A percentile compares a stretch with the other conserved stretches of the same genome.
These are phyloP conservation scores for Cyanistes caeruleus DNA, from an alignment of 2,113 vertebrate genomes.

Conservation along the genomic window DNA sequence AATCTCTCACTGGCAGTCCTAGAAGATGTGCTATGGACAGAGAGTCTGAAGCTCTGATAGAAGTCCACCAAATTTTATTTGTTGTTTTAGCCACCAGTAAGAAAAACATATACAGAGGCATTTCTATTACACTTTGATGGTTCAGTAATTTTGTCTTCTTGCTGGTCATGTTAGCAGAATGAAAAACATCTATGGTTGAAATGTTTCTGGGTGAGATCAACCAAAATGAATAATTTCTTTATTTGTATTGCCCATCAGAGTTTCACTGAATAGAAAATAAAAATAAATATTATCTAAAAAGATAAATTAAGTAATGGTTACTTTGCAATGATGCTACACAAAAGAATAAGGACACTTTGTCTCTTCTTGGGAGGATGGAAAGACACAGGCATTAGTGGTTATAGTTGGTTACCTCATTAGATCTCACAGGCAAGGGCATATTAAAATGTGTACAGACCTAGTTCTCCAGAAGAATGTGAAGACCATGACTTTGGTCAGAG, in stretches of 20 bases:
- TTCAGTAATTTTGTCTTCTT: not conserved
- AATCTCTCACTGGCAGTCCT: not conserved
- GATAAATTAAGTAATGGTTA: not conserved
- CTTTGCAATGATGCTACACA: not conserved
- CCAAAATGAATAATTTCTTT: not conserved
- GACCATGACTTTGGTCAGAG: not conserved
- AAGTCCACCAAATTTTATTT: not conserved
- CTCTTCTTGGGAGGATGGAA: not conserved
- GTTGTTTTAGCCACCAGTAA: not conserved
- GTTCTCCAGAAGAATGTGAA: not conserved
- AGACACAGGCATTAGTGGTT: not conserved
- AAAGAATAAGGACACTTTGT: not conserved
- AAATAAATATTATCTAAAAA: not conserved
- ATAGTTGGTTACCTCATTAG: not conserved
- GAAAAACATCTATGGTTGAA: not conserved
- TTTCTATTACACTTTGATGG: not conserved
- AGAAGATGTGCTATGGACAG: not conserved
- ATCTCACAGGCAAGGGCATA: not conserved
- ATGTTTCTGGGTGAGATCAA: not conserved
- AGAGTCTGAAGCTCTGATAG: not conserved
- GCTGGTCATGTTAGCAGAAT: not conserved
- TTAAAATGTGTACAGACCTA: not conserved
- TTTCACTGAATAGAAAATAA: not conserved
- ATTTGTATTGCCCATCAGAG: not conserved
- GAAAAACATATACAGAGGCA: not conserved